These are phyloP conservation scores for Platycheirus albimanus DNA, from an alignment of 2,888 invertebrate genomes.

Conservation along the genomic window DNA sequence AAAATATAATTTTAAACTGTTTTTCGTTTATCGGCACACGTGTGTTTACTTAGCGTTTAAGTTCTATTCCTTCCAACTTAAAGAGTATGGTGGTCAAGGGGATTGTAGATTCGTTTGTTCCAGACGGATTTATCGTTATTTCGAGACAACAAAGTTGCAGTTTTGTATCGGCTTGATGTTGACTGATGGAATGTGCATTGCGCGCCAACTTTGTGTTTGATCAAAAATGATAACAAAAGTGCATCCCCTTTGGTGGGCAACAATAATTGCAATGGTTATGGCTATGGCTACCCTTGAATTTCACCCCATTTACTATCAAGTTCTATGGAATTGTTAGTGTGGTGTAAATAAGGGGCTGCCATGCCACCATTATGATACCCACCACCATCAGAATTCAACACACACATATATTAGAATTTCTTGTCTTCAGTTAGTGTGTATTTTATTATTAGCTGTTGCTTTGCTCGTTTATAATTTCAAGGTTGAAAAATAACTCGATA, in stretches of 20 bases:
- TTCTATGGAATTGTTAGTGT: slow-evolving; percentile 2
- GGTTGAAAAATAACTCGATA: slow-evolving; percentile 82
- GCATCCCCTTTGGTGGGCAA: slow-evolving; percentile 10
- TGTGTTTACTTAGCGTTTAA: slow-evolving; percentile 68
- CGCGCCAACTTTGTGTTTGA: slow-evolving; percentile 21
- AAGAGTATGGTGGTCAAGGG: background rate
- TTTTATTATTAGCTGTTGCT: slow-evolving; percentile 75
- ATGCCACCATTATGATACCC: slow-evolving; percentile 17
- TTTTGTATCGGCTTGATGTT: background rate
- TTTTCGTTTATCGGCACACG: slow-evolving; percentile 65
- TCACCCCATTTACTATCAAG: slow-evolving; percentile 1
- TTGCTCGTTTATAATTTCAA: slow-evolving; percentile 78
- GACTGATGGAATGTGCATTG: slow-evolving; percentile 12
- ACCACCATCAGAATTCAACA: slow-evolving; percentile 19
- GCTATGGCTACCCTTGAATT: background rate
- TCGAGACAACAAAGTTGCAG: slow-evolving; percentile 39
- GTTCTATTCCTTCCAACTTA: background rate
- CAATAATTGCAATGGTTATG: background rate
- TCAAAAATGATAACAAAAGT: slow-evolving; percentile 23
- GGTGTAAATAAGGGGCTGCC: slow-evolving; percentile 35
- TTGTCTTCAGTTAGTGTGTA: slow-evolving; percentile 53
- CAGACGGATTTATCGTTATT: background rate
- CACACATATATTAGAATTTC: slow-evolving; percentile 46
- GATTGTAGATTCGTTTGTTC: background rate
- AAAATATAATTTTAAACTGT: slow-evolving; percentile 62